Evolutionary conservation across 2,797 vertebrate species (phyloP), one percentile per base, ranked within the genome.

Genomic region (Acipenser transmontanus): DNA sequence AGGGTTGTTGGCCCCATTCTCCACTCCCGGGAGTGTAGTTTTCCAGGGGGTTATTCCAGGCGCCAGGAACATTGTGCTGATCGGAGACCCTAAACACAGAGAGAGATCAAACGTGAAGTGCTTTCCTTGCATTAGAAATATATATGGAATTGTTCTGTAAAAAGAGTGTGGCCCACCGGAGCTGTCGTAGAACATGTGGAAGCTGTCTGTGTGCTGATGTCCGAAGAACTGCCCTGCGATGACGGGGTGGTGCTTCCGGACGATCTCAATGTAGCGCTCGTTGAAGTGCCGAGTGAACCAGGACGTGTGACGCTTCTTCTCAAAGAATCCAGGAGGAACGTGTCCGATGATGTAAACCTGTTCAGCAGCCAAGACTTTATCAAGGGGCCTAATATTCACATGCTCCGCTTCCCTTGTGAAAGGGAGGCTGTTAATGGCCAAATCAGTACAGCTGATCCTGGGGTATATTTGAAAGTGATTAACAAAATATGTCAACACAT

Each of bases 331-430:
- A 0, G 97, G 97, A 34, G 96, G 97, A 34, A 99, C 2, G 0
- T 99, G 95, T 1, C 95, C 95, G 48, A 91, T 89, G 7, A 99
- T 82, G 70, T 94, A 99, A n/a, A 99, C 95, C 96, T 99, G 47
- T 0, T 8, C 13, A 47, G n/a, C 57, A 78, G 34, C 34, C 34
- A 34, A 34, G 34, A 34, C 34, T 34, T 34, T 34, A 34, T 34
- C 34, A 34, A 34, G 34, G 34, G 34, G 34, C 4, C 34, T 34
- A 1, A 34, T 34, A 34, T 34, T 34, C 34, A 34, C 34, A 34
- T 34, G 34, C 34, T 34, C 34, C 4, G 34, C 34, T 34, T 34
- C 34, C 34, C 34, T 34, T 34, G 34, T 4, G 34, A 34, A 34
- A 34, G 34, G 34, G 34, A 34, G 34, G 34, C 34, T 34, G 34